phyloP scores from a whole-genome alignment of 2,113 vertebrate species.

The Zeus faber region DNA sequence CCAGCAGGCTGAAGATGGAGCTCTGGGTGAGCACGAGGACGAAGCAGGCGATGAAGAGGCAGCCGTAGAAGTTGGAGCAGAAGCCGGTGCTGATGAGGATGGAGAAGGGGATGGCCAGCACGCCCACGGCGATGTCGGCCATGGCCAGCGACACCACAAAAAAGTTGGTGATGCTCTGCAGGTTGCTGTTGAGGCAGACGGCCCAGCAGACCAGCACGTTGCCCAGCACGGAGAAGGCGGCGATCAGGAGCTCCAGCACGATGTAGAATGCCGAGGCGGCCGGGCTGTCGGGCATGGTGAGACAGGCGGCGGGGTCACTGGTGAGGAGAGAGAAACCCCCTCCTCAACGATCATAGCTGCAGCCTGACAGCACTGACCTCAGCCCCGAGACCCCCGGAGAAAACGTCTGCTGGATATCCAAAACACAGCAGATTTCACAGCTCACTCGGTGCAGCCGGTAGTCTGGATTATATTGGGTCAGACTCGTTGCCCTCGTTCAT shows the following conservation, averaged over 20 bases:
- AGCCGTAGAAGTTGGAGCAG: slow-evolving; percentile 91
- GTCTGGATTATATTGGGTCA: too few relatives aligned
- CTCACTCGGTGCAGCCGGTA: slow-evolving; percentile 17
- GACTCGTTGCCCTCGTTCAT: slow-evolving; percentile 3
- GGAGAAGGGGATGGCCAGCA: slow-evolving; percentile 93
- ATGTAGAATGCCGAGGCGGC: slow-evolving; percentile 76
- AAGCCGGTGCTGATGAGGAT: slow-evolving; percentile 94
- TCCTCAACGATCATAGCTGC: slow-evolving; percentile 88
- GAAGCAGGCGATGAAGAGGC: slow-evolving; percentile 95
- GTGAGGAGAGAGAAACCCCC: slow-evolving; percentile 62
- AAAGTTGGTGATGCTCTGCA: slow-evolving; percentile 96
- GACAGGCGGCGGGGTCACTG: slow-evolving; percentile 43
- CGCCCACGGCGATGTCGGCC: slow-evolving; percentile 92
- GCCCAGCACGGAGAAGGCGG: slow-evolving; percentile 86
- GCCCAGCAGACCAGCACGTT: slow-evolving; percentile 98
- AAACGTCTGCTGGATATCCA: too few relatives aligned
- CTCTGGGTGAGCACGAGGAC: slow-evolving; percentile 95
- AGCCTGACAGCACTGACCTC: slow-evolving; percentile 42
- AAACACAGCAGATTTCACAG: too few relatives aligned
- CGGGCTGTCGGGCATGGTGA: slow-evolving; percentile 76
- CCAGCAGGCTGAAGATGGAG: slow-evolving; percentile 96
- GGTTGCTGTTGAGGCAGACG: slow-evolving; percentile 89
- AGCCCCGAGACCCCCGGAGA: too few relatives aligned
- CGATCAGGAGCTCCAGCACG: slow-evolving; percentile 88
- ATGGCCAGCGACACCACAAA: slow-evolving; percentile 93